Percentiles rank a stretch among this genome's conserved stretches.
phyloP scores from a whole-genome alignment of 2,888 invertebrate genomes.

The Stenodera caucasica region DNA sequence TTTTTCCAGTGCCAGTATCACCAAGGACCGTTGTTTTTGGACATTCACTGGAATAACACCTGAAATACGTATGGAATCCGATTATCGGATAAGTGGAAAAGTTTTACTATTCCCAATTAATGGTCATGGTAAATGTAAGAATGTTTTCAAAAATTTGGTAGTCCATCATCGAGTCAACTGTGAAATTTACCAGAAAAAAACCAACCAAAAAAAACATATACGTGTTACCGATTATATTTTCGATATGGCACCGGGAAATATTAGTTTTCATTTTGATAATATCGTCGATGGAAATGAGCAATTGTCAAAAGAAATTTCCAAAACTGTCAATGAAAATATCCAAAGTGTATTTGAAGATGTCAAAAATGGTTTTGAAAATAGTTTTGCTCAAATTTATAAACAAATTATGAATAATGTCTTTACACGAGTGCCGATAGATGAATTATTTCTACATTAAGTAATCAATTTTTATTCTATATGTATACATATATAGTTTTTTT shows the following conservation, averaged over 20 bases:
- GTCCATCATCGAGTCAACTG: slow-evolving; percentile 34
- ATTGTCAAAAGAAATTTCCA: slow-evolving; percentile 37
- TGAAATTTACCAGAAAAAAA: slow-evolving; percentile 38
- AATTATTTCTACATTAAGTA: slow-evolving; percentile 33
- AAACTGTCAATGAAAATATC: slow-evolving; percentile 42
- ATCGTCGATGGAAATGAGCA: slow-evolving; percentile 42
- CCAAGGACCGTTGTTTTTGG: slow-evolving; percentile 54
- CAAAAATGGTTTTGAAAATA: slow-evolving; percentile 35
- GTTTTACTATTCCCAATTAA: slow-evolving; percentile 68
- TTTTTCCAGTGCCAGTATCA: slow-evolving; percentile 57
- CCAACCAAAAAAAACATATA: slow-evolving; percentile 33
- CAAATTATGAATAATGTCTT: slow-evolving; percentile 36
- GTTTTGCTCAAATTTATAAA: slow-evolving; percentile 33
- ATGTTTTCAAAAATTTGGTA: slow-evolving; percentile 57
- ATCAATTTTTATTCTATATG: no score
- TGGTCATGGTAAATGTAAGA: slow-evolving; percentile 67
- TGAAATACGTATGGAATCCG: slow-evolving; percentile 65
- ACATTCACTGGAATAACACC: slow-evolving; percentile 58
- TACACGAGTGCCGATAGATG: slow-evolving; percentile 39
- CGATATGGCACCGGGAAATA: slow-evolving; percentile 61
- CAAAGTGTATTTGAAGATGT: slow-evolving; percentile 41
- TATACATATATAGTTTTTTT: no score
- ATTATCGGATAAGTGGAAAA: slow-evolving; percentile 69
- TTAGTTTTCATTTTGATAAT: slow-evolving; percentile 37
- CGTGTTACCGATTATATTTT: slow-evolving; percentile 50